Conservation (phyloP, 35 echinoderm and acorn worm genomes). For the Stichopus chloronotus region DNA sequence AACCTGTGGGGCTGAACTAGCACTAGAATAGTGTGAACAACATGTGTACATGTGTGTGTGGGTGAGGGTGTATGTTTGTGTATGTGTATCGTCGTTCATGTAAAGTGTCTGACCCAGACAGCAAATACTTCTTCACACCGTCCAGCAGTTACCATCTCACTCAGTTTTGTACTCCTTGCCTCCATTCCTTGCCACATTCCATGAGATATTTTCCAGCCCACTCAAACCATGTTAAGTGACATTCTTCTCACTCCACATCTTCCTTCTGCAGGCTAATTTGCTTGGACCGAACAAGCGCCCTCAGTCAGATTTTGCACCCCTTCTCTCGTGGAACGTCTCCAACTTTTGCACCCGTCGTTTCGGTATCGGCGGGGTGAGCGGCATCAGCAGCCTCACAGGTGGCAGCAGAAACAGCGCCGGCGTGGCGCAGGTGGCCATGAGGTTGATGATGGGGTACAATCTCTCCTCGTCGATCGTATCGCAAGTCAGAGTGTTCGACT, state of each 20-base stretch:
- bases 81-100: no score
- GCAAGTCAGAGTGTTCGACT: constrained; percentile 19
- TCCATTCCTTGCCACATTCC: no score
- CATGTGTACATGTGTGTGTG: no score
- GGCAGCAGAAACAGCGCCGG: constrained; percentile 38
- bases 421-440: constrained; percentile 56
- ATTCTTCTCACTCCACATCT: not conserved
- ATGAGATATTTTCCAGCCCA: no score
- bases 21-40: not conserved
- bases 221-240: no score
- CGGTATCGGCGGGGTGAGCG: constrained; percentile 56
- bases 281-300: constrained; percentile 74
- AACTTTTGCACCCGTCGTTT: constrained; percentile 68
- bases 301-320: constrained; percentile 73
- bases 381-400: not conserved
- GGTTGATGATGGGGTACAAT: constrained; percentile 47
- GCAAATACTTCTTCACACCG: no score
- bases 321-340: constrained; percentile 70
- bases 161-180: no score
- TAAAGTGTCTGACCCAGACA: no score
- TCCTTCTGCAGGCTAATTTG: constrained; percentile 63
- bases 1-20: not conserved
- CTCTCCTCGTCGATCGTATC: constrained; percentile 20
- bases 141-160: no score
- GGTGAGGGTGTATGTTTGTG: no score